These are phyloP conservation scores for Plumapathes pennacea DNA, from an alignment of 92 coral and sea anemone species.

Conservation along the genomic window DNA sequence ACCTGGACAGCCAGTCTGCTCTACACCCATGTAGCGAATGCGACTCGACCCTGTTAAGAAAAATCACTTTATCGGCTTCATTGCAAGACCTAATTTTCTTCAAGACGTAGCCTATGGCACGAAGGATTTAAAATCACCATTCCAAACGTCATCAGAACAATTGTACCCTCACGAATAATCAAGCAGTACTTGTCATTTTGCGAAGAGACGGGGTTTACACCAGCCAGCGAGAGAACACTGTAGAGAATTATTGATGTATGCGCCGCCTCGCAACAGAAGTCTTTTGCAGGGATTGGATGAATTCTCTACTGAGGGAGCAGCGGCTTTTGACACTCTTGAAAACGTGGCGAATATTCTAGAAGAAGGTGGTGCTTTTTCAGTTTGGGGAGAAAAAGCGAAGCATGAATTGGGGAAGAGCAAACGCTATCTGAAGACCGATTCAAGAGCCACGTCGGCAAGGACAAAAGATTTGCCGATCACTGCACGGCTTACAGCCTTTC, in stretches of 20 bases:
- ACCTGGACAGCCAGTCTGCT: slow-evolving; percentile 23
- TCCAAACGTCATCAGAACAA: slow-evolving; percentile 20
- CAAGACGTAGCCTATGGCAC: slow-evolving; percentile 24
- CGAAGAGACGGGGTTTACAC: slow-evolving; percentile 17
- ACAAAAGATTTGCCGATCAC: slow-evolving; percentile 24
- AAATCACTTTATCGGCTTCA: slow-evolving; percentile 12
- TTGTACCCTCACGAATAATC: slow-evolving; percentile 25
- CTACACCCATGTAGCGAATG: slow-evolving; percentile 6
- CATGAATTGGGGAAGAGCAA: slow-evolving; percentile 1
- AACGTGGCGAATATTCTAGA: slow-evolving; percentile 1
- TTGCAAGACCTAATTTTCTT: slow-evolving; percentile 7
- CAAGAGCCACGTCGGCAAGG: slow-evolving; percentile 27
- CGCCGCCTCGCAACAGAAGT: slow-evolving; percentile 10
- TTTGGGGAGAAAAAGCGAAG: slow-evolving; percentile 14
- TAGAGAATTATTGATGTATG: slow-evolving; percentile 27
- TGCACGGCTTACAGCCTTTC: slow-evolving; percentile 20
- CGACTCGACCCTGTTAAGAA: slow-evolving; percentile 17
- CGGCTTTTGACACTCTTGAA: slow-evolving; percentile 10
- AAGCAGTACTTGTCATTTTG: slow-evolving; percentile 30
- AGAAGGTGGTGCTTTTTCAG: slow-evolving; percentile 2
- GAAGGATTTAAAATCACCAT: slow-evolving; percentile 9
- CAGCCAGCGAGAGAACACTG: slow-evolving; percentile 35
- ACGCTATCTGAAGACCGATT: slow-evolving; percentile 26
- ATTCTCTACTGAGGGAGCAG: slow-evolving; percentile 19
- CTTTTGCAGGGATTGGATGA: slow-evolving; percentile 1